Conservation (phyloP, 2,113 vertebrate species). For the Prionailurus bengalensis region DNA sequence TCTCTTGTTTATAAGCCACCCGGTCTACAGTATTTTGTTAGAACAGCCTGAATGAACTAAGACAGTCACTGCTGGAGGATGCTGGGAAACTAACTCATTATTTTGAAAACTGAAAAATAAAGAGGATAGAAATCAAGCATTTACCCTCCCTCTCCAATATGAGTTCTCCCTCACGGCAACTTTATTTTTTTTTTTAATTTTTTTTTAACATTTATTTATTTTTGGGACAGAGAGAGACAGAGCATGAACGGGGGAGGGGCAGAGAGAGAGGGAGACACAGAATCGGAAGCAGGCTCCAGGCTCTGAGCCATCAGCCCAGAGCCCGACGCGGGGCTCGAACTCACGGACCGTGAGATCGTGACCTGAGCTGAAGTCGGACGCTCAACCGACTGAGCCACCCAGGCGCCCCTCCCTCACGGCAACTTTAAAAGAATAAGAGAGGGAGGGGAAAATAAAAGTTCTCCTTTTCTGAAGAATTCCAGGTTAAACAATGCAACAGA, state of each 20-base stretch:
- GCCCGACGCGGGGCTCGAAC: no score
- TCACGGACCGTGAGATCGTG: no score
- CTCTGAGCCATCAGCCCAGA: no score
- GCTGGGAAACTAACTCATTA: background rate
- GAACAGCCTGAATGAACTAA: background rate
- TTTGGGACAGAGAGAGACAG: no score
- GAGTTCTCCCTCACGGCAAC: background rate
- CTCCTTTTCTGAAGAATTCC: background rate
- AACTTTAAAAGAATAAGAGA: slow-evolving; percentile 16
- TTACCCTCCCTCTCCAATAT: background rate
- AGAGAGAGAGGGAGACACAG: no score
- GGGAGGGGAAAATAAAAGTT: background rate
- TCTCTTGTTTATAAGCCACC: background rate
- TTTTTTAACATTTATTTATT: no score
- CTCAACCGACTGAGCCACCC: no score
- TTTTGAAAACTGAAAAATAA: slow-evolving; percentile 6
- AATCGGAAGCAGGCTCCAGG: no score
- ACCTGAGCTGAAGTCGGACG: no score
- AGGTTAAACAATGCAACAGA: background rate
- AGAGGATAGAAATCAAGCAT: background rate
- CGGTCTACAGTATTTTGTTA: background rate
- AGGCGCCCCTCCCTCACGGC: background rate
- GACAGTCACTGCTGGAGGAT: background rate
- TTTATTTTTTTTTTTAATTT: background rate
- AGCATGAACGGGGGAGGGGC: no score